Conservation (phyloP, 37 sponge, comb jelly and placozoan species). For the Aphrocallistes beatrix region DNA sequence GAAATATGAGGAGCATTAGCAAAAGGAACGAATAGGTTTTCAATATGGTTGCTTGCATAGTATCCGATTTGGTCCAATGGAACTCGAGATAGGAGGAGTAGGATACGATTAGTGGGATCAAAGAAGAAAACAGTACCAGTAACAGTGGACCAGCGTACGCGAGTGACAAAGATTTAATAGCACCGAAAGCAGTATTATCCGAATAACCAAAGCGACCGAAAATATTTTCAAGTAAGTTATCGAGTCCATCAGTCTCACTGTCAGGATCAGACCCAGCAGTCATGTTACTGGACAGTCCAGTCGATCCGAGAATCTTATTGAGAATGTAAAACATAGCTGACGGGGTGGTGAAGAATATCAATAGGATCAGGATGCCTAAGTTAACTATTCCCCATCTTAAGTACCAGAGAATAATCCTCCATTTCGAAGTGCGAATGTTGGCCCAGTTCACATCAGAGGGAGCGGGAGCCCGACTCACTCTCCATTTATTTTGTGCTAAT, state of each 20-base stretch:
- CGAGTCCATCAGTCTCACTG: not conserved
- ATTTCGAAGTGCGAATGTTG: not conserved
- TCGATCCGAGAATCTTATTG: not conserved
- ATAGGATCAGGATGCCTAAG: not conserved
- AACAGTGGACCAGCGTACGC: not conserved
- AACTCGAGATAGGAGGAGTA: not conserved
- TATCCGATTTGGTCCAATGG: slow-evolving; percentile 18
- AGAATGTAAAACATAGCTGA: not conserved
- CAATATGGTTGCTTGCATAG: not conserved
- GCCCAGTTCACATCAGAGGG: not conserved
- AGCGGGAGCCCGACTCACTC: not conserved
- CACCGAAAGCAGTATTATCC: not conserved
- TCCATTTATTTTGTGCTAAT: not conserved
- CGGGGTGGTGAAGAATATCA: not conserved
- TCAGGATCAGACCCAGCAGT: not conserved
- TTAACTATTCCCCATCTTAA: not conserved
- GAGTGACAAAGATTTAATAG: not conserved
- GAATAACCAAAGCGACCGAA: not conserved
- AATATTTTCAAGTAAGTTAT: not conserved
- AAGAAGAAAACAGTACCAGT: not conserved
- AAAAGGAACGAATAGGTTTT: not conserved
- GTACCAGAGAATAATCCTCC: not conserved
- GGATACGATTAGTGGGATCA: not conserved
- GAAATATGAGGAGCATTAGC: not conserved
- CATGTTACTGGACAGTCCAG: not conserved